Evolutionary conservation across 2,113 vertebrate genomes (phyloP).

Genomic region (Macrotus californicus): DNA sequence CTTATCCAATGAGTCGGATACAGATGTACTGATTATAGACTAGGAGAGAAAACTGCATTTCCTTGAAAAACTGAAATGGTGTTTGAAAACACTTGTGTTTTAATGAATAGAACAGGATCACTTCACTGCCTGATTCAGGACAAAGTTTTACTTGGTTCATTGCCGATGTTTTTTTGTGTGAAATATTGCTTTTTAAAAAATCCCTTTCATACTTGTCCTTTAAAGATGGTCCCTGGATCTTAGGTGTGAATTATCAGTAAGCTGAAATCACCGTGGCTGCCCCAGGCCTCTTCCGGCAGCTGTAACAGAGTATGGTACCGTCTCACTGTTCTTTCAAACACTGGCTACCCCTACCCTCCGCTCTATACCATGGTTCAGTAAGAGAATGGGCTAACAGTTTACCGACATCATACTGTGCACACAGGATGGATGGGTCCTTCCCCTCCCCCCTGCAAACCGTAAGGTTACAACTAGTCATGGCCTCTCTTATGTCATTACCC

Average conservation of each 20-base stretch:
- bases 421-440: not conserved
- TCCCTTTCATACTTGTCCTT: not conserved
- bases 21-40: not conserved
- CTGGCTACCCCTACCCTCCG: not conserved
- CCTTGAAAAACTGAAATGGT: not conserved
- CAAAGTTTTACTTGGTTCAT: not conserved
- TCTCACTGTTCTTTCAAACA: not conserved
- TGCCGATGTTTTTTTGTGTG: not conserved
- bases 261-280: not conserved
- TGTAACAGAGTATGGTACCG: not conserved
- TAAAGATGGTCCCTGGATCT: not conserved
- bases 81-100: not conserved
- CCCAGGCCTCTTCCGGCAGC: fast-evolving
- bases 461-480: not conserved
- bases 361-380: not conserved
- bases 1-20: not conserved
- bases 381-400: not conserved
- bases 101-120: not conserved
- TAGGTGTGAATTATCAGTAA: not conserved
- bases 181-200: not conserved
- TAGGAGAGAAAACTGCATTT: not conserved
- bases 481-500: not conserved
- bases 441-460: not conserved
- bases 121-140: not conserved
- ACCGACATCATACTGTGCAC: not conserved